phyloP scores from a whole-genome alignment of 2,888 invertebrate genomes.

The Thymelicus lineola region DNA sequence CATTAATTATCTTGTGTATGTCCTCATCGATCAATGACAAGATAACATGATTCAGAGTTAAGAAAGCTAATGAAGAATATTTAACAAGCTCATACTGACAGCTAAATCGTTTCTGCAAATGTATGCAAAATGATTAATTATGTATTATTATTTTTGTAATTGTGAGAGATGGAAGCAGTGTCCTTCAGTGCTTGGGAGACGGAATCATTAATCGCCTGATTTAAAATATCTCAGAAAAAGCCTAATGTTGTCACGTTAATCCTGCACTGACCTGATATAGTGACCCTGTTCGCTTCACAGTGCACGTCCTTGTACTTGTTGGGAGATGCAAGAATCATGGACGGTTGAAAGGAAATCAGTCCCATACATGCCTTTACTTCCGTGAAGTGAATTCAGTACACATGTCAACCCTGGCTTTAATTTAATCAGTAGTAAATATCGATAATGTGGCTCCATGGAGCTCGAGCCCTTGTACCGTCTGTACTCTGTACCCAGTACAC shows the following conservation, averaged over 20 bases:
- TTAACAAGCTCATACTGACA: conserved; percentile 1
- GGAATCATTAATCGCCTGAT: not conserved
- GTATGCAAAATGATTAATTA: not conserved
- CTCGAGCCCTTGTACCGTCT: no score
- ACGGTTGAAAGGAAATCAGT: no score
- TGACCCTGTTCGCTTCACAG: no score
- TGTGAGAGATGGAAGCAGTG: not conserved
- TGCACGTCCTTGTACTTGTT: no score
- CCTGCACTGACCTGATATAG: no score
- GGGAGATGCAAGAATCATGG: no score
- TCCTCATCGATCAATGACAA: not conserved
- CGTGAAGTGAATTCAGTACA: no score
- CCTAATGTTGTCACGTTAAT: no score
- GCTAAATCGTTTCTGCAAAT: not conserved
- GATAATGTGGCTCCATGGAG: not conserved
- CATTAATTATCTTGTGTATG: not conserved
- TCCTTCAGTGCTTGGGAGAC: not conserved
- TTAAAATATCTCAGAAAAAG: not conserved
- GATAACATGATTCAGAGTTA: not conserved
- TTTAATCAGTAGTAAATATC: no score
- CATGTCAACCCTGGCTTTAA: no score
- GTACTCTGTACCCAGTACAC: no score
- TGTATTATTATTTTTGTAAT: not conserved
- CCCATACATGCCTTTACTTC: no score
- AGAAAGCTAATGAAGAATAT: not conserved